Evolutionary conservation across 2,888 invertebrate species (phyloP).

Genomic region (Polyploca ridens): DNA sequence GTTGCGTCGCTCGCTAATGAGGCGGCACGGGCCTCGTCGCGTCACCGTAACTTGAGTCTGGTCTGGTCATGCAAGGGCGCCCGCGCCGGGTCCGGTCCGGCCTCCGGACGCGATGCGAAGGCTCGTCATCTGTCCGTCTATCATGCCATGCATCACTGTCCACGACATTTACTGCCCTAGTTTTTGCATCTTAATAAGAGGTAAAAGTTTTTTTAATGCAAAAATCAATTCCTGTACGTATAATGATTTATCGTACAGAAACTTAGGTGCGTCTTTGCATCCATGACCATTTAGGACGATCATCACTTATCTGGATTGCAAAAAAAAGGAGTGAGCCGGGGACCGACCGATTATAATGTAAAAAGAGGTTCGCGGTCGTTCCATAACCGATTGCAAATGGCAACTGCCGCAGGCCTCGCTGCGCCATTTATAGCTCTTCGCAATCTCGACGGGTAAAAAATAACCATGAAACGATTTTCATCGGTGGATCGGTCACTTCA

Average conservation of each 20-base stretch:
- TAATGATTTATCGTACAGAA: conserved; percentile 18
- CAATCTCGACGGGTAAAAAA: conserved; percentile 81
- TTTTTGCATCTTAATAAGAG: background rate
- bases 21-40: conserved; percentile 61
- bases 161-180: conserved; percentile 2
- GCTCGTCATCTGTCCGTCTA: conserved; percentile 33
- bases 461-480: conserved; percentile 71
- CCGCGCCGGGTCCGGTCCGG: conserved; percentile 25
- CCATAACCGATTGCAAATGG: conserved; percentile 84
- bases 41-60: conserved; percentile 57
- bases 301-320: conserved; percentile 60
- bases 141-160: background rate
- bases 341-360: conserved; percentile 80
- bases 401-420: conserved; percentile 75
- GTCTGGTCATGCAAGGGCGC: conserved; percentile 34
- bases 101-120: conserved; percentile 33
- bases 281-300: conserved; percentile 57
- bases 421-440: conserved; percentile 78
- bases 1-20: conserved; percentile 71
- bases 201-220: background rate
- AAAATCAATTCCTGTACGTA: background rate
- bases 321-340: conserved; percentile 69
- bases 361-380: conserved; percentile 81
- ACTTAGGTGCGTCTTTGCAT: conserved; percentile 54
- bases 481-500: conserved; percentile 62